Evolutionary conservation across 2,113 vertebrate species (phyloP).

Genomic region (Hydrochoerus hydrochaeris): DNA sequence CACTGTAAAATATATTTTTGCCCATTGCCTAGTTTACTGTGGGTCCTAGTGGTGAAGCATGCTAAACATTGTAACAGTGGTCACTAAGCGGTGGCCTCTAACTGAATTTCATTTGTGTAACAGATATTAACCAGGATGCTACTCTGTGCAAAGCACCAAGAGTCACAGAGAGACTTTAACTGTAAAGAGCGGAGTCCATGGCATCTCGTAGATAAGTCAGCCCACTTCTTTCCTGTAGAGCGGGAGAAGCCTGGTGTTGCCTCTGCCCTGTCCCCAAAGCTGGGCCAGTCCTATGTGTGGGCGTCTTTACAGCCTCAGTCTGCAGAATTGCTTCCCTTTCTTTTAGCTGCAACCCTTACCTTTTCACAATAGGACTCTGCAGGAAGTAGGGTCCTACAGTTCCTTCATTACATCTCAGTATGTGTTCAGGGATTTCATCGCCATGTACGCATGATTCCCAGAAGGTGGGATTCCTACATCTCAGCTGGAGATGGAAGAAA

Average conservation of each 20-base stretch:
- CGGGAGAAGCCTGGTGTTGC: neutral
- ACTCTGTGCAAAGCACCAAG: neutral
- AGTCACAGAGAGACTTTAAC: neutral
- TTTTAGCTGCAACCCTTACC: neutral
- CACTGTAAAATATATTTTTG: neutral
- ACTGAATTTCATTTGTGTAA: neutral
- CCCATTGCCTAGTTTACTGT: constrained; percentile 27
- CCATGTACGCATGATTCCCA: neutral
- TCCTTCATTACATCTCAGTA: constrained; percentile 10
- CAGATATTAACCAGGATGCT: neutral
- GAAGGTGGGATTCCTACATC: neutral
- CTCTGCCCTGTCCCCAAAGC: neutral
- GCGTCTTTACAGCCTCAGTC: neutral
- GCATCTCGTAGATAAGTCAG: neutral
- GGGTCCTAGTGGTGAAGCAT: neutral
- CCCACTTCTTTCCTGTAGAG: neutral
- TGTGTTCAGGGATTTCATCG: neutral
- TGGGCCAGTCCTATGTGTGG: too few species aligned
- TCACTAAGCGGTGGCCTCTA: neutral
- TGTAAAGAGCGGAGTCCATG: neutral
- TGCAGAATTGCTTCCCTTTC: neutral
- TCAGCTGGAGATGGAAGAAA: neutral
- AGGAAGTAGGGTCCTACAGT: neutral
- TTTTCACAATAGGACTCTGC: neutral
- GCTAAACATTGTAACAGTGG: neutral